Evolutionary conservation across 2,888 invertebrate species (phyloP).

Genomic region (Leucoptera coffeella): DNA sequence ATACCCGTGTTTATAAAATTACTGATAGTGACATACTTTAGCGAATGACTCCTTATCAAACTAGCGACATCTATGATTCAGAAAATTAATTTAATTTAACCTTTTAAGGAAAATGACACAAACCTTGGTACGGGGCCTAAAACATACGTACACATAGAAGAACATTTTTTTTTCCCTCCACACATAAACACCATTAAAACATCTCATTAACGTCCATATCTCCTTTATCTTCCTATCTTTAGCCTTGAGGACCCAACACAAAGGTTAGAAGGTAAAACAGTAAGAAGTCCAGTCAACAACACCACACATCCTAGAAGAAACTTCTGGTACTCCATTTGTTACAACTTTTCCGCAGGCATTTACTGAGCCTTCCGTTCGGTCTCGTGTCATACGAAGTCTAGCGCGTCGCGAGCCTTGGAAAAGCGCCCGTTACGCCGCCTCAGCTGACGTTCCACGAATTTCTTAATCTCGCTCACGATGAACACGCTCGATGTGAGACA

Average conservation of each 20-base stretch:
- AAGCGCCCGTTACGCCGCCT: constrained; percentile 50
- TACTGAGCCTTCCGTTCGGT: constrained; percentile 36
- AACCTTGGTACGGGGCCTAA: no score
- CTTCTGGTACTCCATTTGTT: neutral
- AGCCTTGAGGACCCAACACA: neutral
- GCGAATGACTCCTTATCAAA: no score
- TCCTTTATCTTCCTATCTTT: no score
- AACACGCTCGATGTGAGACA: constrained; percentile 95
- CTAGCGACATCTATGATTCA: no score
- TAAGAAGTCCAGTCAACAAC: neutral
- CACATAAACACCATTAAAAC: no score
- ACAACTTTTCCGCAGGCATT: constrained; percentile 8
- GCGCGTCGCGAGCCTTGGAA: constrained; percentile 36
- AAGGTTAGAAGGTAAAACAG: neutral
- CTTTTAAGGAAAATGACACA: no score
- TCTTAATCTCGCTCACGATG: constrained; percentile 88
- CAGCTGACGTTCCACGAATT: constrained; percentile 71
- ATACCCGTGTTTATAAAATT: no score
- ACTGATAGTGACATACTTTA: no score
- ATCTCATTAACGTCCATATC: no score
- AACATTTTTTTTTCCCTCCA: no score
- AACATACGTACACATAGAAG: no score
- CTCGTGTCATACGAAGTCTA: constrained; percentile 73
- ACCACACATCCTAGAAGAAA: neutral
- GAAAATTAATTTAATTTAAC: no score